These are phyloP conservation scores for Plagiodera versicolora DNA, from an alignment of 2,888 invertebrate species.

Conservation along the genomic window DNA sequence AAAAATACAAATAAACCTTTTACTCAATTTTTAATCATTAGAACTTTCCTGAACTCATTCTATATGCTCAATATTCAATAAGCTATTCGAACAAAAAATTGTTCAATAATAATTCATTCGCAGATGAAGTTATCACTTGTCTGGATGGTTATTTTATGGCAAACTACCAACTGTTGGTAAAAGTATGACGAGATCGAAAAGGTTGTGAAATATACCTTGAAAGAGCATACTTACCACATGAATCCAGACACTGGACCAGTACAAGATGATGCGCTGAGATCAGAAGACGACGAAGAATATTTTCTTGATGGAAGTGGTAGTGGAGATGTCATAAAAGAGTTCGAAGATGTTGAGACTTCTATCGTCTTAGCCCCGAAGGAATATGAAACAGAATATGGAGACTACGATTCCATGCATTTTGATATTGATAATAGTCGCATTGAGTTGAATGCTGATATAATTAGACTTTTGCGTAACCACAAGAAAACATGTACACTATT, in stretches of 20 bases:
- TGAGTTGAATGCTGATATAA: background rate
- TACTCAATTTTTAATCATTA: too few species aligned
- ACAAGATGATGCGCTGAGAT: background rate
- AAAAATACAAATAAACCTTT: too few species aligned
- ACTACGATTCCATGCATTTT: too few species aligned
- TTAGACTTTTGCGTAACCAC: background rate
- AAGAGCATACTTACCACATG: too few species aligned
- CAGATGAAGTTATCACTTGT: background rate
- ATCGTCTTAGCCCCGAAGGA: too few species aligned
- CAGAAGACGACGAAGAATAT: too few species aligned
- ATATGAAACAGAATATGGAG: too few species aligned
- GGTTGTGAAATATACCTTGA: too few species aligned
- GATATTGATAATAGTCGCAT: background rate
- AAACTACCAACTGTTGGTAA: background rate
- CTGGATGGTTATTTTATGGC: background rate
- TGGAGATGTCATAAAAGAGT: background rate
- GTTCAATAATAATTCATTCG: background rate
- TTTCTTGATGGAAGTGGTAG: background rate
- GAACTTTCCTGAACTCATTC: too few species aligned
- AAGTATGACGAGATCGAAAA: background rate
- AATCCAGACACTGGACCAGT: background rate
- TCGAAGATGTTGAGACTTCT: too few species aligned
- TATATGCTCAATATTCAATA: too few species aligned
- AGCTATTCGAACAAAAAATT: too few species aligned
- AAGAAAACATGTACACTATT: background rate